Percentiles rank a stretch among this genome's conserved stretches.
Conservation (phyloP, 1,140 invertebrate genomes). For the Samia ricini region DNA sequence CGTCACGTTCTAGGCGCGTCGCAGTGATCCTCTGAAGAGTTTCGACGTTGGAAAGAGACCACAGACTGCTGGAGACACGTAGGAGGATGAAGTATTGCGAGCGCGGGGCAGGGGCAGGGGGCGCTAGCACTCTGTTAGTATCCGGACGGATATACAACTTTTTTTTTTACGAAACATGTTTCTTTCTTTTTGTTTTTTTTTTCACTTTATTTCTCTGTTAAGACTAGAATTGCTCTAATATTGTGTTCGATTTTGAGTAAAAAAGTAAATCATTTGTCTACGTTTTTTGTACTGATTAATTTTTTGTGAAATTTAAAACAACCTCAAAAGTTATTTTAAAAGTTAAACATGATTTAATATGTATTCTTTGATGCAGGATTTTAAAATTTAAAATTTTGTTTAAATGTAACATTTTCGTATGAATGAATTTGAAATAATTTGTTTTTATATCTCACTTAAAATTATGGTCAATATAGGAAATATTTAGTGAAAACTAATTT, state of each 20-base stretch:
- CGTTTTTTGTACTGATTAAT: neutral
- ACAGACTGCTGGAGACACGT: conserved; percentile 35
- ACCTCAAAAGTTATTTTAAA: too few species aligned
- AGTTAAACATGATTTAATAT: too few species aligned
- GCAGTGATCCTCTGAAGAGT: conserved; percentile 63
- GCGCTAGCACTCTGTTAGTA: conserved; percentile 44
- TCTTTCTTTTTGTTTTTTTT: neutral
- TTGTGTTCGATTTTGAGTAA: neutral
- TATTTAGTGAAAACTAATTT: too few species aligned
- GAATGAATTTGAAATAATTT: too few species aligned
- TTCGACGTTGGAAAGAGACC: conserved; percentile 50
- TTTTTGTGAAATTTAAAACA: too few species aligned
- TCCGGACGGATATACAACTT: conserved; percentile 19
- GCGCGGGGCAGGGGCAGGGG: too few species aligned
- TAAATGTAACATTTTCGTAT: too few species aligned
- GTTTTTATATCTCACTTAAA: too few species aligned
- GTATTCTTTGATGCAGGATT: too few species aligned
- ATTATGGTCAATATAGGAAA: too few species aligned
- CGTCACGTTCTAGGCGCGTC: conserved; percentile 66
- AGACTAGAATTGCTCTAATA: neutral
- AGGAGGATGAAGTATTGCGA: too few species aligned
- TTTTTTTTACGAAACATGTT: neutral
- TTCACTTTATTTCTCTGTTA: conserved; percentile 2
- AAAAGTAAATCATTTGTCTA: neutral
- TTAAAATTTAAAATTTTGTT: too few species aligned